Evolutionary conservation across 2,888 invertebrate genomes (phyloP).

Genomic region (Hecatera dysodea): DNA sequence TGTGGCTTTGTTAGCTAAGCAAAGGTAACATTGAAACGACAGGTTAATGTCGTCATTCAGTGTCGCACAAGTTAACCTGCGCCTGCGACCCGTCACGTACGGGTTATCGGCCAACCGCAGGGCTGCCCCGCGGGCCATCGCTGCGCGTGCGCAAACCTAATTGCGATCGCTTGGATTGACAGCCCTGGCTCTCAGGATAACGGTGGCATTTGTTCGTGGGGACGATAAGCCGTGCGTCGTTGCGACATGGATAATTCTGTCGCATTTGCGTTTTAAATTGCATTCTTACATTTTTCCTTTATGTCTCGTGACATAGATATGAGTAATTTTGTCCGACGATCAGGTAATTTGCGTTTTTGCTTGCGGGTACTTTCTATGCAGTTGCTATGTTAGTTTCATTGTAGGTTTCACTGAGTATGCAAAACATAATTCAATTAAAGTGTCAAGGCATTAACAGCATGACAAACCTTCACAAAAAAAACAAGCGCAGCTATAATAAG

Average conservation of each 20-base stretch:
- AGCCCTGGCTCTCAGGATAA: slow-evolving; percentile 75
- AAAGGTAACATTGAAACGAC: slow-evolving; percentile 58
- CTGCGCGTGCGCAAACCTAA: slow-evolving; percentile 77
- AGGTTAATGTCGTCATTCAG: slow-evolving; percentile 59
- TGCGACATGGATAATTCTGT: slow-evolving; percentile 47
- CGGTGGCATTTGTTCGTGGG: slow-evolving; percentile 73
- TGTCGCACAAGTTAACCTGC: slow-evolving; percentile 62
- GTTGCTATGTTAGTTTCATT: neutral
- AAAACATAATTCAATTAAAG: neutral
- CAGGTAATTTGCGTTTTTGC: slow-evolving; percentile 31
- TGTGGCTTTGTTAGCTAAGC: slow-evolving; percentile 18
- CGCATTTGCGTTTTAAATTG: slow-evolving; percentile 50
- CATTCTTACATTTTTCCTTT: slow-evolving; percentile 54
- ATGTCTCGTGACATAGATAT: slow-evolving; percentile 55
- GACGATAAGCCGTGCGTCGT: slow-evolving; percentile 51
- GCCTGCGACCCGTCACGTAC: slow-evolving; percentile 70
- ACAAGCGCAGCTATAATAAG: neutral
- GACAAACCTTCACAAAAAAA: neutral
- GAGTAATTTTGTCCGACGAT: slow-evolving; percentile 39
- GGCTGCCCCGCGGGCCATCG: slow-evolving; percentile 64
- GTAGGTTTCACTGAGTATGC: neutral
- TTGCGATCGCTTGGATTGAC: slow-evolving; percentile 75
- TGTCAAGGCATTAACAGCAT: neutral
- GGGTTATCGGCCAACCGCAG: slow-evolving; percentile 70
- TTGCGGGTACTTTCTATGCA: slow-evolving; percentile 40